phyloP scores from a whole-genome alignment of 2,888 invertebrate species.

The Hemithea aestivaria region DNA sequence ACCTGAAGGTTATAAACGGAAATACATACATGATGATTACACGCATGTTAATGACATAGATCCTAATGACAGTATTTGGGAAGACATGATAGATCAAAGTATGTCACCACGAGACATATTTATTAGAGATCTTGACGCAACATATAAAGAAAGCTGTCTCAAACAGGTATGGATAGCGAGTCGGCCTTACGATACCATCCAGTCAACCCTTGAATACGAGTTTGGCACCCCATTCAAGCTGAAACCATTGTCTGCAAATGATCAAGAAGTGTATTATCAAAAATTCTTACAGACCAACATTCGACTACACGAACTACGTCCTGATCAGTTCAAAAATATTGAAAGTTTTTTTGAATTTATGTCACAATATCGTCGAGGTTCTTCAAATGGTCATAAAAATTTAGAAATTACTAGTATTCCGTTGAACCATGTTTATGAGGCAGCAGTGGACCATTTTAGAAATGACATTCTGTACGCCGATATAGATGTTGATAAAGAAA shows the following conservation, averaged over 20 bases:
- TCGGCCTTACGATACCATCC: constrained; percentile 1
- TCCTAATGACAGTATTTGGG: too few species aligned
- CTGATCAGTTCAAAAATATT: constrained; percentile 4
- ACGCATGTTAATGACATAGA: too few species aligned
- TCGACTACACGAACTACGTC: background rate
- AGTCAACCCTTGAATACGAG: background rate
- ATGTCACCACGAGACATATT: too few species aligned
- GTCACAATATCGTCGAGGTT: constrained; percentile 3
- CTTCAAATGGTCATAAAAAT: background rate
- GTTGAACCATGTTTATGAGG: background rate
- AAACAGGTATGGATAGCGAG: constrained; percentile 6
- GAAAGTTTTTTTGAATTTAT: constrained; percentile 4
- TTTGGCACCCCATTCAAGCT: background rate
- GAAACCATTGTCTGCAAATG: background rate
- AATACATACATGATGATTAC: too few species aligned
- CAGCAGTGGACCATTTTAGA: constrained; percentile 5
- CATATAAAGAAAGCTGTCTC: too few species aligned
- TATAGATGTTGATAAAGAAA: constrained; percentile 2
- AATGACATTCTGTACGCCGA: constrained; percentile 1
- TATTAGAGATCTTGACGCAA: too few species aligned
- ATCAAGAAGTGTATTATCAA: constrained; percentile 2
- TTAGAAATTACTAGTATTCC: background rate
- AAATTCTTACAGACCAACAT: constrained; percentile 1
- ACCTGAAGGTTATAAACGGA: background rate
- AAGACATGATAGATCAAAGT: too few species aligned